A percentile compares a stretch with the other conserved stretches of the same genome.
Conservation (phyloP, 2,888 invertebrate species). For the Sarcophaga variegata region DNA sequence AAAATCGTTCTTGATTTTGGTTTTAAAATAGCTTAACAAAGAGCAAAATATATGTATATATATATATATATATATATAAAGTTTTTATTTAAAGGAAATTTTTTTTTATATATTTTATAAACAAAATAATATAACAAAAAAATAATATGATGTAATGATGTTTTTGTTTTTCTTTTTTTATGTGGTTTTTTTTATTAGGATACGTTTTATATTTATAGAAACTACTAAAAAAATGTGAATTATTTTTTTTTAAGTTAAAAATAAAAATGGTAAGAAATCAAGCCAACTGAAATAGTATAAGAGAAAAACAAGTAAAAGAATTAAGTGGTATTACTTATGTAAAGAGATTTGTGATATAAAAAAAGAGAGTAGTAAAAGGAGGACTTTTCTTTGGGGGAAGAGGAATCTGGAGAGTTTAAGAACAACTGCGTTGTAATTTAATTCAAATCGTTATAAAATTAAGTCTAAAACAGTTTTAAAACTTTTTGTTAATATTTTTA, state of each 20-base stretch:
- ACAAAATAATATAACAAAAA: conserved; percentile 41
- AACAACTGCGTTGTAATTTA: neutral
- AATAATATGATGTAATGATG: neutral
- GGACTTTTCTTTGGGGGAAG: conserved; percentile 20
- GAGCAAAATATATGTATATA: conserved; percentile 5
- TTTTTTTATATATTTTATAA: conserved; percentile 13
- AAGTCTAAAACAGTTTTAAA: conserved; percentile 33
- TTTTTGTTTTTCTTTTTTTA: conserved; percentile 14
- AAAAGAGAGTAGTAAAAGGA: conserved; percentile 64
- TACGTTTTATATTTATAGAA: conserved; percentile 21
- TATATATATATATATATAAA: conserved; percentile 1
- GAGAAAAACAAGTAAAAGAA: conserved; percentile 18
- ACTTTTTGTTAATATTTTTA: conserved; percentile 20
- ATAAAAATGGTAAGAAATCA: neutral
- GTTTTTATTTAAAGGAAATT: conserved; percentile 7
- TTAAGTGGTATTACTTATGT: conserved; percentile 47
- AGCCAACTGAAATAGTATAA: neutral
- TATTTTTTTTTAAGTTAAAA: too few species aligned
- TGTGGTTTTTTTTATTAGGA: conserved; percentile 19
- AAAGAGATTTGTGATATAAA: conserved; percentile 55
- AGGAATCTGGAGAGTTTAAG: conserved; percentile 7
- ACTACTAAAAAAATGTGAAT: conserved; percentile 21
- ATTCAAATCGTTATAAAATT: conserved; percentile 3
- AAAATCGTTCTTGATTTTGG: conserved; percentile 49
- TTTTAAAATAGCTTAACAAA: conserved; percentile 32